These are phyloP conservation scores for Lepeophtheirus nordmannii DNA, from an alignment of 2,888 invertebrate genomes.

Conservation along the genomic window DNA sequence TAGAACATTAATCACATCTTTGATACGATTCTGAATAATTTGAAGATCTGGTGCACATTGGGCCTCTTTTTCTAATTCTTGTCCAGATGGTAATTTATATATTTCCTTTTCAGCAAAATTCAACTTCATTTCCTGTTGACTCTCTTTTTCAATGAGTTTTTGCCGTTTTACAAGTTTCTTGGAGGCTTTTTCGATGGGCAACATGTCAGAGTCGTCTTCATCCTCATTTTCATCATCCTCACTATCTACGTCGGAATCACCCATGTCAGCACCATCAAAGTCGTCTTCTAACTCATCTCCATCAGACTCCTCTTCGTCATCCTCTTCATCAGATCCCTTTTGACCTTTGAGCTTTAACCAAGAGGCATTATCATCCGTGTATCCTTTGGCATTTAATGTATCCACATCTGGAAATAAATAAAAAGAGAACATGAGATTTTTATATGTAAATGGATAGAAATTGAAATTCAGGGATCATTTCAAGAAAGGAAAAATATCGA, in stretches of 20 bases:
- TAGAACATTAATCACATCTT: conserved; percentile 59
- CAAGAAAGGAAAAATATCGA: no score
- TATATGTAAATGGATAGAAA: no score
- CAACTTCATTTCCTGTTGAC: conserved; percentile 64
- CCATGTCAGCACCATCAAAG: background rate
- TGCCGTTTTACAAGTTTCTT: conserved; percentile 55
- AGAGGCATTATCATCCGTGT: conserved; percentile 20
- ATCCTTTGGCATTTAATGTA: background rate
- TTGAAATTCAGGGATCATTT: no score
- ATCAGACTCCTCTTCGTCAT: conserved; percentile 11
- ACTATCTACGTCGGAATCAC: conserved; percentile 4
- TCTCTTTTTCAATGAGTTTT: conserved; percentile 55
- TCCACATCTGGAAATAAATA: background rate
- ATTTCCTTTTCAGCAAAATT: conserved; percentile 44
- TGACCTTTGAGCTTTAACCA: conserved; percentile 16
- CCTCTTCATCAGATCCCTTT: conserved; percentile 17
- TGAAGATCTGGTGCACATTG: conserved; percentile 49
- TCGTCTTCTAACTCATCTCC: conserved; percentile 9
- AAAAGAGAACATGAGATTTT: background rate
- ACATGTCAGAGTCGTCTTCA: conserved; percentile 14
- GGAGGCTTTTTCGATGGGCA: conserved; percentile 10
- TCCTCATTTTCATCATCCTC: conserved; percentile 18
- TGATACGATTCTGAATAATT: conserved; percentile 72
- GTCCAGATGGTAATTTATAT: conserved; percentile 40
- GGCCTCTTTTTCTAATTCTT: conserved; percentile 49